These are phyloP conservation scores for Amblyteles armatorius DNA, from an alignment of 2,888 invertebrate genomes.

Conservation along the genomic window DNA sequence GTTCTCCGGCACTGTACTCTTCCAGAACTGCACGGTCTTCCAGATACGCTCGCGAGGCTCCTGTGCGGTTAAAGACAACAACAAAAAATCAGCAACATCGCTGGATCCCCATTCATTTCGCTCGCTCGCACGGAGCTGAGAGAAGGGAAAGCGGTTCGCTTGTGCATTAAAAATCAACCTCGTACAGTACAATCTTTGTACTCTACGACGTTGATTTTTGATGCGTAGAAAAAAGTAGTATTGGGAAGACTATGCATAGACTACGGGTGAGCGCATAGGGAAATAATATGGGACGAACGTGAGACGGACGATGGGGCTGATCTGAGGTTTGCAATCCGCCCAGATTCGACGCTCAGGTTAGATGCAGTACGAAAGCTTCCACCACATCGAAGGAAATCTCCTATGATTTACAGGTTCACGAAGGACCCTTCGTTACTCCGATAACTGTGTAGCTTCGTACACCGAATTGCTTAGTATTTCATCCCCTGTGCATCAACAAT, in stretches of 20 bases:
- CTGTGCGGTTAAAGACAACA: background rate
- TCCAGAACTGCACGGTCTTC: background rate
- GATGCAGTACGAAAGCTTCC: background rate
- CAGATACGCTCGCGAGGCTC: background rate
- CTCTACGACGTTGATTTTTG: too few species aligned
- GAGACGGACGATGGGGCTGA: too few species aligned
- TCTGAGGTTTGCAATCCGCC: too few species aligned
- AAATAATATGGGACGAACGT: too few species aligned
- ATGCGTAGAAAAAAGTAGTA: too few species aligned
- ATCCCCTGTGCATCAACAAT: too few species aligned
- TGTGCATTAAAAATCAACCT: background rate
- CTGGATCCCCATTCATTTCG: background rate
- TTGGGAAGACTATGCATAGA: too few species aligned
- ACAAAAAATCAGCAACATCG: background rate
- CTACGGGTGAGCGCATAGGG: too few species aligned
- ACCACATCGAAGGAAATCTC: background rate
- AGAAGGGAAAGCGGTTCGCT: background rate
- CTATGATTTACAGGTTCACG: background rate
- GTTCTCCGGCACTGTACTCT: background rate
- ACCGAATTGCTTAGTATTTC: too few species aligned
- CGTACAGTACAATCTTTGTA: too few species aligned
- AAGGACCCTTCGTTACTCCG: background rate
- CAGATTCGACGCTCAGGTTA: conserved; percentile 33
- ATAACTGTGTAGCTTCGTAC: background rate
- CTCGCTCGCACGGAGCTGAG: background rate